Evolutionary conservation across 2,113 vertebrate species (phyloP), one percentile per base, ranked within the genome.

Genomic region (Capreolus pygargus): DNA sequence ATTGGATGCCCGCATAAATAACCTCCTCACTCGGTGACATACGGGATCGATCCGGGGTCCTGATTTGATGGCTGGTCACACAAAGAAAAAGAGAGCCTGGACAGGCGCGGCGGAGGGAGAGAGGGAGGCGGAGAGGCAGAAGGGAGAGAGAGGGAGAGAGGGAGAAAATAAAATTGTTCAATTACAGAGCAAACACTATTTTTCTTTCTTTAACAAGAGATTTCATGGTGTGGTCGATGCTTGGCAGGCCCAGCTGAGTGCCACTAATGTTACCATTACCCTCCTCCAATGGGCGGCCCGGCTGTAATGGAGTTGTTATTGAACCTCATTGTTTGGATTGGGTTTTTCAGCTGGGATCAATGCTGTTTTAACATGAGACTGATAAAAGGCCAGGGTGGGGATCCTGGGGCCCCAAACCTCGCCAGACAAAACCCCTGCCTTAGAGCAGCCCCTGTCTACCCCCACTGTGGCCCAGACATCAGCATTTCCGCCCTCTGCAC

Each of bases 1-100:
- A 99, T 99, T 99, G 99, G 99, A 99, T 99, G 99, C 99, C 99
- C 99, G 99, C 99, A 99, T 99, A 99, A 99, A 99, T 99, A 99
- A 99, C 99, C 99, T 99, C 99, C 99, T 99, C 99, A 99, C 99
- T 99, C 99, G 99, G 99, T 99, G 99, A 99, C 99, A 99, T 99
- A 96, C 98, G 96, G 99, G 99, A 99, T 99, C 99, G 99, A 99
- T 99, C 99, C 99, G 98, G 99, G 99, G 99, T 99, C 99, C 99
- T 99, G 99, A 99, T 99, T 99, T 99, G 99, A 99, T 99, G 99
- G 99, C 99, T 99, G 99, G 99, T 99, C 99, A 99, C 99, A 99
- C 99, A 99, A 99, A 99, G 99, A 98, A 98, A 99, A 86, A 96
- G 98, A 98, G 98, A 96, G 95, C 94, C 96, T 79, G 96, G 85